Conservation (phyloP, 2,888 invertebrate genomes). For the Leptopilina drosophilae region DNA sequence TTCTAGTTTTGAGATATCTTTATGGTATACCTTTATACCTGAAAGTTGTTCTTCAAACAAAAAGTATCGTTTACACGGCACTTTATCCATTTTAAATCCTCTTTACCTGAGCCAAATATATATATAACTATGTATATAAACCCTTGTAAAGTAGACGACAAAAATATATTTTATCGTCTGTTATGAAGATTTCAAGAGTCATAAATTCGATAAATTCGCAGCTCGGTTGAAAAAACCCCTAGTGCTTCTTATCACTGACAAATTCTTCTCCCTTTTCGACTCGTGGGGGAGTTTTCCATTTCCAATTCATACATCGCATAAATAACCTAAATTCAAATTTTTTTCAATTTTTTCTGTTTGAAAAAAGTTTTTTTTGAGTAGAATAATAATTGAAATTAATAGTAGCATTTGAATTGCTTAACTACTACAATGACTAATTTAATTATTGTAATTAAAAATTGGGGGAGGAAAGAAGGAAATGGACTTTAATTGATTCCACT, state of each 20-base stretch:
- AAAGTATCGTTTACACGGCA: slow-evolving; percentile 10
- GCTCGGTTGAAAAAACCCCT: too few species aligned
- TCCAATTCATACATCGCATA: too few species aligned
- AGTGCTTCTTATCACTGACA: neutral
- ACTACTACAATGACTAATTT: too few species aligned
- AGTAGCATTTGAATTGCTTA: too few species aligned
- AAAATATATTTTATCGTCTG: slow-evolving; percentile 6
- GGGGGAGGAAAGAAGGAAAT: too few species aligned
- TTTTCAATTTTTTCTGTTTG: too few species aligned
- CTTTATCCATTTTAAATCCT: slow-evolving; percentile 6
- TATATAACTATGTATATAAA: neutral
- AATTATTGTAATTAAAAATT: too few species aligned
- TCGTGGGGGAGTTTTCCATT: too few species aligned
- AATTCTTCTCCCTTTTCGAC: neutral
- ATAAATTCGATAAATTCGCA: slow-evolving; percentile 8
- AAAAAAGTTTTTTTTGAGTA: too few species aligned
- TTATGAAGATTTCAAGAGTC: slow-evolving; percentile 6
- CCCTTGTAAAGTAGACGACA: neutral
- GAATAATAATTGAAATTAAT: too few species aligned
- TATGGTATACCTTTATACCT: slow-evolving; percentile 27
- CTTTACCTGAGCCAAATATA: slow-evolving; percentile 8
- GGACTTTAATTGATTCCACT: too few species aligned
- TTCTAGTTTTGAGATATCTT: slow-evolving; percentile 30
- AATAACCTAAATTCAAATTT: too few species aligned
- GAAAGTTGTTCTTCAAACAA: slow-evolving; percentile 22